Evolutionary conservation across 1,140 invertebrate genomes (phyloP).

Genomic region (Bombus haemorrhoidalis): DNA sequence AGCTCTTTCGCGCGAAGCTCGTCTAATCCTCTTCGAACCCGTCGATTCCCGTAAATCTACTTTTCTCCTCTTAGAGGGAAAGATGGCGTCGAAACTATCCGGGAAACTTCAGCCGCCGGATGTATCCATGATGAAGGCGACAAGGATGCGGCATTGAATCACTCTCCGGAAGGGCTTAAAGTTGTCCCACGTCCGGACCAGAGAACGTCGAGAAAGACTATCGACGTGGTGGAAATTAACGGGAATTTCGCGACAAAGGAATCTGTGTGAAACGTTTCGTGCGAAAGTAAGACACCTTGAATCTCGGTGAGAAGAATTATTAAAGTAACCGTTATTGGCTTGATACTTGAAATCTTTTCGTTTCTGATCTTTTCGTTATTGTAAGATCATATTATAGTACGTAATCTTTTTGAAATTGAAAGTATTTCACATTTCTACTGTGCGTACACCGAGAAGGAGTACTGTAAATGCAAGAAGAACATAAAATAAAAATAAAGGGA

Average conservation of each 20-base stretch:
- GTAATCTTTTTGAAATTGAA: background rate
- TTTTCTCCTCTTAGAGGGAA: constrained; percentile 29
- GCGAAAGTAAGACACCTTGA: too few species aligned
- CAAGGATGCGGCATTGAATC: constrained; percentile 20
- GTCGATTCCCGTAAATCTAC: constrained; percentile 64
- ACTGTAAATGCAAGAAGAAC: too few species aligned
- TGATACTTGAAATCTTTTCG: background rate
- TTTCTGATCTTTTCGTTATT: background rate
- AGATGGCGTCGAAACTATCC: constrained; percentile 11
- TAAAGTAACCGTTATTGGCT: background rate
- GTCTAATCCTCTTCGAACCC: constrained; percentile 52
- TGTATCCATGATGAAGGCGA: constrained; percentile 20
- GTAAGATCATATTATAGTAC: background rate
- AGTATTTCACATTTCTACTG: background rate
- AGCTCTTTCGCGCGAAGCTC: constrained; percentile 23
- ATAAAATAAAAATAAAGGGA: too few species aligned
- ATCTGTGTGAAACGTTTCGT: background rate
- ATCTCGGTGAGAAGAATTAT: too few species aligned
- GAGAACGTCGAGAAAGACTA: background rate
- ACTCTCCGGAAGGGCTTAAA: constrained; percentile 10
- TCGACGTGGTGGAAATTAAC: constrained; percentile 7
- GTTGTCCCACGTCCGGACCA: background rate
- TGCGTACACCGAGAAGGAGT: background rate
- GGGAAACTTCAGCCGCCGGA: constrained; percentile 21
- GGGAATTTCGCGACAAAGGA: background rate